These are phyloP conservation scores for Sphaeramia orbicularis DNA, from an alignment of 2,797 vertebrate species.

Conservation along the genomic window DNA sequence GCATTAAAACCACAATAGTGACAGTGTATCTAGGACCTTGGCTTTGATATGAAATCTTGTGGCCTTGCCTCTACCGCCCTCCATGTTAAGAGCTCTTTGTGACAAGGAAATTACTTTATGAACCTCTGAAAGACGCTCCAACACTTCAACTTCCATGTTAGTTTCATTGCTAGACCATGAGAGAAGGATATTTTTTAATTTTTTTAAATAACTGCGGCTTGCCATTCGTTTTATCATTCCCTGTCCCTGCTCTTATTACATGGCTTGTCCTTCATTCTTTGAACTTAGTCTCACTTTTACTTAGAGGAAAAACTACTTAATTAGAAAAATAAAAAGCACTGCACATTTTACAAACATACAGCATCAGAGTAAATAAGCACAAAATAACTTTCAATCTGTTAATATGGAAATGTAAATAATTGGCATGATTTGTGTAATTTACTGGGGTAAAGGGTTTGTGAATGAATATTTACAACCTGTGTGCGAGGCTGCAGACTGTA, in stretches of 20 bases:
- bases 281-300: slow-evolving; percentile 45
- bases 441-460: slow-evolving; percentile 17
- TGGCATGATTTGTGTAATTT: slow-evolving; percentile 18
- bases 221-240: slow-evolving; percentile 36
- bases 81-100: slow-evolving; percentile 84
- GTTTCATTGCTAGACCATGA: slow-evolving; percentile 66
- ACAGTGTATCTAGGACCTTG: slow-evolving; percentile 77
- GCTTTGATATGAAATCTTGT: slow-evolving; percentile 79
- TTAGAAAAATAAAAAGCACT: slow-evolving; percentile 11
- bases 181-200: slow-evolving; percentile 40
- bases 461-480: slow-evolving; percentile 26
- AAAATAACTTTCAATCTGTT: slow-evolving; percentile 2
- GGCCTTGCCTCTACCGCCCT: slow-evolving; percentile 79
- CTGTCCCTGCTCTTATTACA: slow-evolving; percentile 47
- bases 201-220: slow-evolving; percentile 30
- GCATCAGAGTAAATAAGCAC: not conserved
- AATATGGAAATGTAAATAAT: slow-evolving; percentile 12
- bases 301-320: slow-evolving; percentile 31
- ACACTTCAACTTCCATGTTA: slow-evolving; percentile 67
- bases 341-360: slow-evolving; percentile 4
- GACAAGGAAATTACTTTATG: slow-evolving; percentile 84
- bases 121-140: slow-evolving; percentile 80
- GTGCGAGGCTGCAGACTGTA: slow-evolving; percentile 10
- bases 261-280: slow-evolving; percentile 44
- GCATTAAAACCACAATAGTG: slow-evolving; percentile 74